Conservation (phyloP, 2,113 vertebrate species). For the Microcebus murinus region DNA sequence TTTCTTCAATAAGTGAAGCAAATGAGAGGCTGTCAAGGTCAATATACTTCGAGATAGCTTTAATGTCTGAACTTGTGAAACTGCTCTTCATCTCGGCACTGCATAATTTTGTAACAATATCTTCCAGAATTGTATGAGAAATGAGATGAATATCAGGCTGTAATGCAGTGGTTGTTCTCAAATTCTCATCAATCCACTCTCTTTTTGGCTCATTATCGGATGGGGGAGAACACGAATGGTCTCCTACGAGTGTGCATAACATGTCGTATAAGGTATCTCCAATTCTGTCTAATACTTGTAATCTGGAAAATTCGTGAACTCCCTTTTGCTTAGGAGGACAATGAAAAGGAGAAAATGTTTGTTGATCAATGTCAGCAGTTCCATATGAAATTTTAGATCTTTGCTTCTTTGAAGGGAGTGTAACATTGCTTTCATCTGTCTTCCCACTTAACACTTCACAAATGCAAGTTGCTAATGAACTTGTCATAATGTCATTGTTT, state of each 20-base stretch:
- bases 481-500: constrained; percentile 31
- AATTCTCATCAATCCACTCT: background rate
- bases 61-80: background rate
- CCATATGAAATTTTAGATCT: background rate
- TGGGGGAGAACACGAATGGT: background rate
- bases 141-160: background rate
- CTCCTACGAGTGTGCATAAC: background rate
- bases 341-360: background rate
- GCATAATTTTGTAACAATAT: constrained; percentile 49
- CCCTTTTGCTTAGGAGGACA: background rate
- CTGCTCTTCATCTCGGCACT: background rate
- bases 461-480: constrained; percentile 36
- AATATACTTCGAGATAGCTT: background rate
- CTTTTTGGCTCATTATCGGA: background rate
- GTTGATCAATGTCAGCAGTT: background rate
- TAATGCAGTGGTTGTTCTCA: background rate
- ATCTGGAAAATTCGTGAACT: background rate
- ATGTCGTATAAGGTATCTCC: background rate
- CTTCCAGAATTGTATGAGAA: constrained; percentile 47
- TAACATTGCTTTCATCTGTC: background rate
- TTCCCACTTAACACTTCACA: constrained; percentile 28
- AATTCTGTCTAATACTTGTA: constrained; percentile 43
- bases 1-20: constrained; percentile 19
- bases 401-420: background rate
- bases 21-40: background rate